Evolutionary conservation across 2,888 invertebrate genomes (phyloP), one percentile per base, ranked within the genome.

Genomic region (Nipponacmea schrenckii): DNA sequence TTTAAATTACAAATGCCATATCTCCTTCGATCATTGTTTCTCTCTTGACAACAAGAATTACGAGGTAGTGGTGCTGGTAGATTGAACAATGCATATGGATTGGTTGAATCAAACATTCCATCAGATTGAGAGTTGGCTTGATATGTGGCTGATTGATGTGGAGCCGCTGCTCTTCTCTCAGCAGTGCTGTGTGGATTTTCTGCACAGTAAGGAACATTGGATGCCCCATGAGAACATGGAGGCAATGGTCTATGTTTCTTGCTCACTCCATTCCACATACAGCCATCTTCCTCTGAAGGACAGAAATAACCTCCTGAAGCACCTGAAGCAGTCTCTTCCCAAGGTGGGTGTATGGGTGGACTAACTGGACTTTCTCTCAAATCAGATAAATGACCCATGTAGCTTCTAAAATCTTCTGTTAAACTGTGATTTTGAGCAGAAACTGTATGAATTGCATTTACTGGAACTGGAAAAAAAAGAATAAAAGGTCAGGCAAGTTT

Each of bases 51-150:
- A 15, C 72, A 74, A 10, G 67, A 56, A 24, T 56, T 56, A 24
- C 56, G 56, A 56, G 56, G 56, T 56, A 56, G 56, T 17, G 79
- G 74, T 50, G 73, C 72, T 7, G 84, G 84, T 17, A 84, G 74
- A 68, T 84, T 84, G 64, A 84, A 84, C 24, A 84, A 64, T 10
- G 82, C 79, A 68, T 84, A 84, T 0, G 82, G 84, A 70, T 84
- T 81, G 44, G 79, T 27, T 0, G 81, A 78, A 64, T 84, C 81
- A 72, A 70, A 80, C 74, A 78, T 75, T 2, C 63, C 71, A 48
- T 65, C 56, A 2, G 68, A 44, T 1, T 68, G 67, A n/a, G 74
- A 73, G 10, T 72, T 69, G 7, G 73, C 56, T 0, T 76, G 67
- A 27, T 79, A 74, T 44, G 73, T 76, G 12, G 75, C 72, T 62